These are phyloP conservation scores for Glaucopsyche alexis DNA, from an alignment of 2,888 invertebrate genomes.

Conservation along the genomic window DNA sequence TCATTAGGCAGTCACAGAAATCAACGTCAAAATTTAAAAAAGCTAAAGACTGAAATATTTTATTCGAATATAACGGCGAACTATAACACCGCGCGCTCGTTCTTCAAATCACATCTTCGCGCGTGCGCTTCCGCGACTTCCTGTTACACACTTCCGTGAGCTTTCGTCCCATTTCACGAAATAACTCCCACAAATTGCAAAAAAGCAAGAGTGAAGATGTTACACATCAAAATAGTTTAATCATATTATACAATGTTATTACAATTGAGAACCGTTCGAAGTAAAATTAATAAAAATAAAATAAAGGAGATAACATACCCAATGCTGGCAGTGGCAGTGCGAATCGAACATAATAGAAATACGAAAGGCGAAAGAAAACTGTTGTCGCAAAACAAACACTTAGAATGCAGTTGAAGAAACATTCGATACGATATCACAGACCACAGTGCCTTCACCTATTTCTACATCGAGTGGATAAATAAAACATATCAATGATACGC, in stretches of 20 bases:
- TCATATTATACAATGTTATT: neutral
- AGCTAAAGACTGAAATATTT: too few relatives aligned
- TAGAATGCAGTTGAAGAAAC: neutral
- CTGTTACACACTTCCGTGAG: too few relatives aligned
- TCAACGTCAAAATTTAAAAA: too few relatives aligned
- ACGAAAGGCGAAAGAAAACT: neutral
- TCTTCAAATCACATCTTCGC: too few relatives aligned
- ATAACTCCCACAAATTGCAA: too few relatives aligned
- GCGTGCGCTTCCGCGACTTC: too few relatives aligned
- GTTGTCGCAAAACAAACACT: slow-evolving; percentile 18
- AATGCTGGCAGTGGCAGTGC: slow-evolving; percentile 1
- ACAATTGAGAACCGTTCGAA: neutral
- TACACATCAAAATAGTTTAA: neutral
- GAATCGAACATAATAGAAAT: neutral
- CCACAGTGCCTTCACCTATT: slow-evolving; percentile 21
- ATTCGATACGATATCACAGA: neutral
- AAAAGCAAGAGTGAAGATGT: too few relatives aligned
- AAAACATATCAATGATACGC: neutral
- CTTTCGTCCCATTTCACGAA: too few relatives aligned
- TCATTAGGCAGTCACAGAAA: too few relatives aligned
- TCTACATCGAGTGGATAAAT: slow-evolving; percentile 17
- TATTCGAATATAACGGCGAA: too few relatives aligned
- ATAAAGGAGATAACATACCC: slow-evolving; percentile 9
- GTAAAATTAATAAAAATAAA: neutral
- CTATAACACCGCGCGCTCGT: too few relatives aligned